Evolutionary conservation across 2,888 invertebrate species (phyloP).

Genomic region (Anodontia alba): DNA sequence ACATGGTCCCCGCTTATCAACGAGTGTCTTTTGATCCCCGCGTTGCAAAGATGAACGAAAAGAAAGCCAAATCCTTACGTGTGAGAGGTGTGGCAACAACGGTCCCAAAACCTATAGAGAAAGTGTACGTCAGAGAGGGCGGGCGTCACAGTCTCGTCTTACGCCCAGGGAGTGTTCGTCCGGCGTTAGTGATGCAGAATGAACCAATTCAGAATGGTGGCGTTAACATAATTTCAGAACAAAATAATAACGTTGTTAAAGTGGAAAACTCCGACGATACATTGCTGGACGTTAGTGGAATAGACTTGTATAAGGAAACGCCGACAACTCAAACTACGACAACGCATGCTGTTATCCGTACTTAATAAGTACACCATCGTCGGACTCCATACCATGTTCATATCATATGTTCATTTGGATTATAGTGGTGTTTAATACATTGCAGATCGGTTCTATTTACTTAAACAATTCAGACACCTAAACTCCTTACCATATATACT

Average conservation of each 20-base stretch:
- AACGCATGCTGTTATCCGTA: constrained; percentile 51
- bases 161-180: constrained; percentile 27
- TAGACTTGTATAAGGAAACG: constrained; percentile 52
- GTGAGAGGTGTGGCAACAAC: constrained; percentile 39
- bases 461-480: too few species aligned
- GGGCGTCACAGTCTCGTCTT: constrained; percentile 45
- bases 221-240: constrained; percentile 29
- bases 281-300: constrained; percentile 55
- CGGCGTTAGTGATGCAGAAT: constrained; percentile 39
- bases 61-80: constrained; percentile 48
- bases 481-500: too few species aligned
- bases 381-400: too few species aligned
- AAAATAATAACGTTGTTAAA: constrained; percentile 55
- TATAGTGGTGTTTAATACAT: too few species aligned
- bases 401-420: too few species aligned
- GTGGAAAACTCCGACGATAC: constrained; percentile 28
- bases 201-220: constrained; percentile 10
- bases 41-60: constrained; percentile 27
- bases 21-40: constrained; percentile 45
- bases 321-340: not conserved
- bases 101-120: constrained; percentile 50
- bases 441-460: too few species aligned
- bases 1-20: constrained; percentile 32
- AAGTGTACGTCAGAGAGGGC: constrained; percentile 30
- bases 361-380: constrained; percentile 21